phyloP scores from a whole-genome alignment of 2,888 invertebrate species.

The Tipula vernalis region DNA sequence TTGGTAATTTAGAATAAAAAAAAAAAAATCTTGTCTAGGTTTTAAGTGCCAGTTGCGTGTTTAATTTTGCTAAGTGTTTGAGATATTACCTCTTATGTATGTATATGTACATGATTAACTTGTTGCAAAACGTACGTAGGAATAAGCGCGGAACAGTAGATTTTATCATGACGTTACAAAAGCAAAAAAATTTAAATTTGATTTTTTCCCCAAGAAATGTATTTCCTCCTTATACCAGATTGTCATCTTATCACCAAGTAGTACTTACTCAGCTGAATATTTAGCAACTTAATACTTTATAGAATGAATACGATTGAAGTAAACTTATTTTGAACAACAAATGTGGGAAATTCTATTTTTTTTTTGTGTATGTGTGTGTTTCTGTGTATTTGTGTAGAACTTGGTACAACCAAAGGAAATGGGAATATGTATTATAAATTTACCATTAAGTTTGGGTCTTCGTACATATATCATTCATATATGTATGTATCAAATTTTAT shows the following conservation, averaged over 20 bases:
- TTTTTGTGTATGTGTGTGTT: background rate
- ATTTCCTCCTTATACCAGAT: background rate
- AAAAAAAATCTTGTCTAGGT: background rate
- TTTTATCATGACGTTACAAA: background rate
- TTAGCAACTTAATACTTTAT: background rate
- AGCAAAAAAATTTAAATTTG: no score
- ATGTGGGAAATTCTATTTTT: background rate
- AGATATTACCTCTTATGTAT: background rate
- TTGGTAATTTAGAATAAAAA: background rate
- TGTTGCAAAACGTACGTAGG: background rate
- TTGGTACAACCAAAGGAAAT: background rate
- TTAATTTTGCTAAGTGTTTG: background rate
- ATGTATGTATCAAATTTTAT: background rate
- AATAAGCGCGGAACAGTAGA: background rate
- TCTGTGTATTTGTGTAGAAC: background rate
- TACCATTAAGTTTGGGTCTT: background rate
- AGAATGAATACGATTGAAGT: background rate
- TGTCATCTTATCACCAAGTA: background rate
- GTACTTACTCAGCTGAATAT: no score
- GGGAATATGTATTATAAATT: background rate
- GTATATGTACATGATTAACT: background rate
- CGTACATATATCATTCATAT: background rate
- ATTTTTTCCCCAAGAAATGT: background rate
- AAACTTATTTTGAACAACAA: background rate
- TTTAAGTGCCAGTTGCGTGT: background rate